phyloP scores from a whole-genome alignment of 2,888 invertebrate species.

The Epistrophe eligans region DNA sequence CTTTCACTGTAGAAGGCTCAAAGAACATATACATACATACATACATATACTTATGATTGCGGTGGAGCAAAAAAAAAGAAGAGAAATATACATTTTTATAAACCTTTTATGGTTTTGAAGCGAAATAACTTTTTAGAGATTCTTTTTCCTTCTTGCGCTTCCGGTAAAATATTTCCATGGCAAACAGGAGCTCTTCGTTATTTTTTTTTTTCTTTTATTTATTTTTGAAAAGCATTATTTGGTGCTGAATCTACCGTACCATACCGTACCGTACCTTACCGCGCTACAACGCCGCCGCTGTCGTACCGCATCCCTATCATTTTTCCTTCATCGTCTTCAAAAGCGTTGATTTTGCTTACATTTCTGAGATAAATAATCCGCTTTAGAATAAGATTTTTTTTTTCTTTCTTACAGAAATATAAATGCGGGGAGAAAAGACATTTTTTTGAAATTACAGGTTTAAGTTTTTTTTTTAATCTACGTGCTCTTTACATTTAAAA shows the following conservation, averaged over 20 bases:
- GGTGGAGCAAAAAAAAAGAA: background rate
- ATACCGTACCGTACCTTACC: too few species aligned
- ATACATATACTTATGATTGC: background rate
- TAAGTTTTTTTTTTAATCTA: background rate
- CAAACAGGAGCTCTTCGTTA: background rate
- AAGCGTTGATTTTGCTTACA: background rate
- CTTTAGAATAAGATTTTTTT: background rate
- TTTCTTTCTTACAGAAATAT: background rate
- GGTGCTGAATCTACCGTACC: background rate
- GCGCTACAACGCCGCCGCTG: too few species aligned
- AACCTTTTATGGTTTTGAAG: background rate
- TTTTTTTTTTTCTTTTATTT: background rate
- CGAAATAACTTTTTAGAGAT: background rate
- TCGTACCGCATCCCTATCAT: background rate
- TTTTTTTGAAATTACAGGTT: background rate
- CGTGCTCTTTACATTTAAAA: background rate
- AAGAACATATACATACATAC: background rate
- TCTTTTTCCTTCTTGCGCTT: background rate
- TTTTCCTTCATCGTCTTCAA: background rate
- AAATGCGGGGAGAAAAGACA: background rate
- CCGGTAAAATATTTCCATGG: background rate
- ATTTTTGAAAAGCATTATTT: background rate
- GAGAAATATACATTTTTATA: background rate
- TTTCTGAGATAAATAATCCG: conserved; percentile 3
- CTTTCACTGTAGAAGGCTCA: background rate